Conservation (phyloP, 2,113 vertebrate species). For the Siniperca knerii region DNA sequence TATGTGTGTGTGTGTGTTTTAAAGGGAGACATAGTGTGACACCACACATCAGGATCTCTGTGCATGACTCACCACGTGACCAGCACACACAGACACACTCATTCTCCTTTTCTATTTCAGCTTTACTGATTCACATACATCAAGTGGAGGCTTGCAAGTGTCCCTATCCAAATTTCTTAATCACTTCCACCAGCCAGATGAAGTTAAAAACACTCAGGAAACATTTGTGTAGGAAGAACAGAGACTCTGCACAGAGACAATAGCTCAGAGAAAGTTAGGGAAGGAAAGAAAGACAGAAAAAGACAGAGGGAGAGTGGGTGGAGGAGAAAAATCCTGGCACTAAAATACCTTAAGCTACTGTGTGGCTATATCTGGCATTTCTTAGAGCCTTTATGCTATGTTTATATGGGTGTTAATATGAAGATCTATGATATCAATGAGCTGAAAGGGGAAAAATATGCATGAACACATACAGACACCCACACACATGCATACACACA, state of each 20-base stretch:
- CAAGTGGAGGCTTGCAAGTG: constrained; percentile 31
- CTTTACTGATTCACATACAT: constrained; percentile 22
- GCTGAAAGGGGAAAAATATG: constrained; percentile 17
- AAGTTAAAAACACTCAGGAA: constrained; percentile 38
- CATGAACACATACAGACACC: constrained; percentile 42
- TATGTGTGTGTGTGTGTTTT: constrained; percentile 8
- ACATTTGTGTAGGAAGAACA: constrained; percentile 40
- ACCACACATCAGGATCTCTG: constrained; percentile 47
- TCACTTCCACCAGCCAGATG: constrained; percentile 34
- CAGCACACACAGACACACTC: constrained; percentile 14
- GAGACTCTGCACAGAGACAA: constrained; percentile 36
- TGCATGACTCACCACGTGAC: constrained; percentile 61
- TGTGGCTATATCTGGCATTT: constrained; percentile 71
- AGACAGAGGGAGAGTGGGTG: constrained; percentile 56
- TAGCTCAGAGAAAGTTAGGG: constrained; percentile 40
- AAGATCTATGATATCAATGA: constrained; percentile 74
- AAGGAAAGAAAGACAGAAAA: constrained; percentile 49
- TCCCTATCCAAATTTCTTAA: constrained; percentile 23
- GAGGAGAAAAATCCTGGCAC: constrained; percentile 59
- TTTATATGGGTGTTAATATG: constrained; percentile 76
- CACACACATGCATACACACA: constrained; percentile 28
- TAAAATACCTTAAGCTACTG: constrained; percentile 73
- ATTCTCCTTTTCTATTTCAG: constrained; percentile 1
- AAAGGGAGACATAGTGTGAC: constrained; percentile 47
- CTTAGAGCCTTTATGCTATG: constrained; percentile 60